phyloP scores from a whole-genome alignment of 2,113 vertebrate species.

The Epinephelus cyanopodus region DNA sequence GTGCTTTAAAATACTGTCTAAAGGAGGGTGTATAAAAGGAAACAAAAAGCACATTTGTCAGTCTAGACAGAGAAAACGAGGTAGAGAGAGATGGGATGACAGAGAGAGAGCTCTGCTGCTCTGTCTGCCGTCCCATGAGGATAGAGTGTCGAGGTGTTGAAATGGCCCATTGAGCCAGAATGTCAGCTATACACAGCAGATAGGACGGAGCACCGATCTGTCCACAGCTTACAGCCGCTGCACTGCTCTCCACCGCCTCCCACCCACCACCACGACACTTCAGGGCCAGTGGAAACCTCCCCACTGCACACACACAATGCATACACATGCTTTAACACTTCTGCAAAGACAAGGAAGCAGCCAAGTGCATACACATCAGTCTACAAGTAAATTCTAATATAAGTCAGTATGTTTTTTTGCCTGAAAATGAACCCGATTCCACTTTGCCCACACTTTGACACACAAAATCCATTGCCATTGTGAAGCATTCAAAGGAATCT shows the following conservation, averaged over 20 bases:
- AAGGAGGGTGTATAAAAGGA: conserved; percentile 23
- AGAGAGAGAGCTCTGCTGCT: conserved; percentile 27
- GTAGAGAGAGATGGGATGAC: conserved; percentile 23
- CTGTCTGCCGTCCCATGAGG: conserved; percentile 57
- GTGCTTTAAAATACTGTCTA: conserved; percentile 1
- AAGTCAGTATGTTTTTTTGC: neutral
- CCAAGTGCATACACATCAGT: conserved; percentile 2
- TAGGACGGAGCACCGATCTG: conserved; percentile 69
- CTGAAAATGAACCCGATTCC: conserved; percentile 19
- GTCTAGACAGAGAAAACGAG: conserved; percentile 28
- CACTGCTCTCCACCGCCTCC: conserved; percentile 24
- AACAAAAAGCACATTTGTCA: conserved; percentile 34
- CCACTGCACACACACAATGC: conserved; percentile 21
- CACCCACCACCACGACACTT: conserved; percentile 38
- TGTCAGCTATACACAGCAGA: conserved; percentile 71
- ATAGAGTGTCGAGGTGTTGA: conserved; percentile 78
- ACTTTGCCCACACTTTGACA: conserved; percentile 58
- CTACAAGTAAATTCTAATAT: conserved; percentile 6
- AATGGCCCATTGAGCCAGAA: conserved; percentile 75
- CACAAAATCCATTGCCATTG: conserved; percentile 56
- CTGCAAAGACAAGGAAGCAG: conserved; percentile 20
- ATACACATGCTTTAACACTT: conserved; percentile 25
- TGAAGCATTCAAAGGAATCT: conserved; percentile 64
- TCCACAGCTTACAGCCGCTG: conserved; percentile 59
- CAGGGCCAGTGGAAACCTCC: conserved; percentile 54